Evolutionary conservation across 1,140 invertebrate species (phyloP), one percentile per base, ranked within the genome.

Genomic region (Brachionus plicatilis): DNA sequence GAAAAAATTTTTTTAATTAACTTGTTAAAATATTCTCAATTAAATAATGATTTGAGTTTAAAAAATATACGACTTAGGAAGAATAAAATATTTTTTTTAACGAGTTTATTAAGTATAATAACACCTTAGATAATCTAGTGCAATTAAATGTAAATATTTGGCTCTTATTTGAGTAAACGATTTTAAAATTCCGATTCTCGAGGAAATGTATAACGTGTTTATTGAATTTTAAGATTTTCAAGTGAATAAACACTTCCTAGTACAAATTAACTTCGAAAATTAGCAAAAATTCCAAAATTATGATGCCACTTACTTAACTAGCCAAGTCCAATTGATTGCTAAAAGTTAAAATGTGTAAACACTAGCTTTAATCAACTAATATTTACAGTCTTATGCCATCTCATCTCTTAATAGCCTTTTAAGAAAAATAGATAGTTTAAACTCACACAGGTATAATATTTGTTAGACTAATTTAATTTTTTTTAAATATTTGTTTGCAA

Each of bases 401-500:
- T 60, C 45, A 24, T 27, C 17, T 76, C 72, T 75, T 43, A 75
- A 75, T 33, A 33, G 33, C 14, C 27, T 33, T 68, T 41, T 14
- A 68, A 45, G 3, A 14, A 45, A 75, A 75, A 45, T 75, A 75
- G 70, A 75, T 75, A 75, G 66, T 68, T 68, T 60, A 60, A 45
- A 75, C 70, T 75, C 70, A 45, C 70, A 43, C 70, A 75, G 70
- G 70, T 75, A 75, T 75, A 76, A 76, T 76, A 50, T 50, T 76
- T 27, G 33, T 47, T 43, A 72, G 33, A 8, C 33, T 17, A 72
- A 72, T n/a, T 43, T 72, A 72, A 20, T 9, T 72, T 72, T 47
- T 20, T 43, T 50, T 76, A 76, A 50, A 76, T 76, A 76, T 76
- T 76, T 76, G 45, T 76, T 76, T 76, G 12, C 17, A 76, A 76